Conservation (phyloP, 35 echinoderm and acorn worm species). For the Amphiura filiformis region DNA sequence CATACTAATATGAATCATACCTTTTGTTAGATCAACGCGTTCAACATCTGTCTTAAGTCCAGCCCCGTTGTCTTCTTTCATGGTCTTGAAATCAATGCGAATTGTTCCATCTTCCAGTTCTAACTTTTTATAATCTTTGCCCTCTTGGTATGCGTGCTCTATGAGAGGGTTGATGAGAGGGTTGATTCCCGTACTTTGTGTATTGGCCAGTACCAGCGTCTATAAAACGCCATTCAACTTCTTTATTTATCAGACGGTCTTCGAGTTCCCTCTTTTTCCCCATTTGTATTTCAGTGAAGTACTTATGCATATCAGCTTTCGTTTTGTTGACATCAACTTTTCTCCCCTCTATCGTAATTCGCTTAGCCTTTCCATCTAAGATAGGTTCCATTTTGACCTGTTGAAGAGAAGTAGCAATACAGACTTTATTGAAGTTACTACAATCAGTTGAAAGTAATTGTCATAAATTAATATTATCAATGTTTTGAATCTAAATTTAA, state of each 20-base stretch:
- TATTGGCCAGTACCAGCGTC: not conserved
- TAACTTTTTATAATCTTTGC: not conserved
- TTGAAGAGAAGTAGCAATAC: too few relatives aligned
- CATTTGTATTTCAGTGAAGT: not conserved
- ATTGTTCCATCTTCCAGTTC: slow-evolving; percentile 2
- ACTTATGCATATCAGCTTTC: not conserved
- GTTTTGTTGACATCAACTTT: not conserved
- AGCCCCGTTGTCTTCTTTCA: not conserved
- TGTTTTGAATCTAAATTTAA: too few relatives aligned
- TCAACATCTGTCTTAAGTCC: not conserved
- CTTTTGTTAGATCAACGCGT: not conserved
- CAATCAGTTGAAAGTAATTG: too few relatives aligned
- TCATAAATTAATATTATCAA: too few relatives aligned
- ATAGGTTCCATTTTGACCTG: not conserved
- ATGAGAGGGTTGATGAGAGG: too few relatives aligned
- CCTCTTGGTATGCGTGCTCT: slow-evolving; percentile 13
- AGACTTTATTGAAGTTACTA: too few relatives aligned
- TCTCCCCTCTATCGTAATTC: not conserved
- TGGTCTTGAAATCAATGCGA: slow-evolving; percentile 5
- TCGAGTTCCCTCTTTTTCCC: not conserved
- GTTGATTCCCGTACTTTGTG: not conserved
- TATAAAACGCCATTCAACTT: slow-evolving; percentile 15
- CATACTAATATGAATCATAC: too few relatives aligned
- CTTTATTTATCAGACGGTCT: not conserved
- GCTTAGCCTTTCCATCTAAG: not conserved